phyloP scores from a whole-genome alignment of 1,140 invertebrate genomes.

The Drosophila takahashii region DNA sequence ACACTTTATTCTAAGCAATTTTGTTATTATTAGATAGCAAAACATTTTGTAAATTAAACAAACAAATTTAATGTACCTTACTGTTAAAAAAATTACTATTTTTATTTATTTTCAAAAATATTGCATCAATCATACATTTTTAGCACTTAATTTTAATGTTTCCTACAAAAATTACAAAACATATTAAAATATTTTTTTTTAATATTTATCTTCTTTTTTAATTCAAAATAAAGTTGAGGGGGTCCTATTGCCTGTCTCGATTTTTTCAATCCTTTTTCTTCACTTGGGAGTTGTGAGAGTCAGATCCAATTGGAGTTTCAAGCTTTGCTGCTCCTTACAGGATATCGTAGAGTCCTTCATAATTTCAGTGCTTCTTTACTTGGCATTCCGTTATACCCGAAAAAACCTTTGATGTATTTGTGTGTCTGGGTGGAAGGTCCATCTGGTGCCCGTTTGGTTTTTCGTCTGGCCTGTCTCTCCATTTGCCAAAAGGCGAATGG shows the following conservation, averaged over 20 bases:
- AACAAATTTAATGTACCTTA: too few relatives aligned
- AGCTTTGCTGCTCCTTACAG: not conserved
- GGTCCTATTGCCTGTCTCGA: too few relatives aligned
- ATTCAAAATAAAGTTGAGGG: not conserved
- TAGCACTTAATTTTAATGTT: too few relatives aligned
- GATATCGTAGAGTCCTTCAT: not conserved
- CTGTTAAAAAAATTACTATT: too few relatives aligned
- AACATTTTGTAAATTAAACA: too few relatives aligned
- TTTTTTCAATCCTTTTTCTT: not conserved
- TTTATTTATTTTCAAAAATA: too few relatives aligned
- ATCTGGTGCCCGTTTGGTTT: constrained; percentile 27
- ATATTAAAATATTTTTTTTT: too few relatives aligned
- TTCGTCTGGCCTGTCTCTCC: constrained; percentile 20
- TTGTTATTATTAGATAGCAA: too few relatives aligned
- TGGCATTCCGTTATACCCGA: constrained; percentile 13
- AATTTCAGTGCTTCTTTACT: not conserved
- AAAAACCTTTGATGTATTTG: constrained; percentile 73
- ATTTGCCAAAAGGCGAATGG: constrained; percentile 35
- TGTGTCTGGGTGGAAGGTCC: constrained; percentile 47
- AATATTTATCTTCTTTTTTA: not conserved
- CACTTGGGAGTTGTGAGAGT: not conserved
- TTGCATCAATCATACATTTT: too few relatives aligned
- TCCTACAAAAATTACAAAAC: too few relatives aligned
- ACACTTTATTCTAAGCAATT: too few relatives aligned
- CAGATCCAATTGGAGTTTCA: not conserved